Evolutionary conservation across 2,888 invertebrate genomes (phyloP).

Genomic region (Lepidonotus clava): DNA sequence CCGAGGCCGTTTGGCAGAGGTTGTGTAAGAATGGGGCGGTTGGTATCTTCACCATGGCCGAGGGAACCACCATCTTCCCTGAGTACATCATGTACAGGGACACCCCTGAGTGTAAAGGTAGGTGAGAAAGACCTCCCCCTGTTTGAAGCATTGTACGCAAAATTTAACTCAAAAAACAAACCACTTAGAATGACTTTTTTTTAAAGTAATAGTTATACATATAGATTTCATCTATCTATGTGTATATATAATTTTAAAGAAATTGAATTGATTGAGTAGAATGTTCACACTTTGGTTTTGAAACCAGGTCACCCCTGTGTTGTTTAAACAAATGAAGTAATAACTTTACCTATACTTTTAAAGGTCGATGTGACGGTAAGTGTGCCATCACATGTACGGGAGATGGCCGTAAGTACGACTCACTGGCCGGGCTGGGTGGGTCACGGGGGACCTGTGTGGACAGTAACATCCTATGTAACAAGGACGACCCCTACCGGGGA

Average conservation of each 20-base stretch:
- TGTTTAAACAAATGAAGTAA: no score
- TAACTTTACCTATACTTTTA: not conserved
- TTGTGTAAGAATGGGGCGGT: conserved; percentile 37
- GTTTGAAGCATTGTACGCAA: no score
- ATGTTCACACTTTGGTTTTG: no score
- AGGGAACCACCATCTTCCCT: conserved; percentile 50
- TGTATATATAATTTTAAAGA: not conserved
- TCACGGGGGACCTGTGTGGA: conserved; percentile 60
- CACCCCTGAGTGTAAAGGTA: conserved; percentile 48
- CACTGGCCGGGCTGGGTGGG: conserved; percentile 60
- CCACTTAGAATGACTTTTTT: not conserved
- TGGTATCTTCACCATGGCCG: conserved; percentile 37
- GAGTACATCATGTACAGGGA: conserved; percentile 39
- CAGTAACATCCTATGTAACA: conserved; percentile 61
- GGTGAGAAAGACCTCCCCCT: no score
- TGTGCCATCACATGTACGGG: conserved; percentile 36
- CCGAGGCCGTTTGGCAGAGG: not conserved
- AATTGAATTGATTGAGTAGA: no score
- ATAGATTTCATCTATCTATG: not conserved
- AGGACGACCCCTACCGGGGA: conserved; percentile 56
- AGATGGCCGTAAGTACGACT: conserved; percentile 58
- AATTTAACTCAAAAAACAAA: no score
- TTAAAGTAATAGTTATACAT: not conserved
- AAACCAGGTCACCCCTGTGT: no score
- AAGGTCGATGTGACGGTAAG: not conserved